phyloP scores from a whole-genome alignment of 1,140 invertebrate genomes.

The Pseudachorutes palmiensis region DNA sequence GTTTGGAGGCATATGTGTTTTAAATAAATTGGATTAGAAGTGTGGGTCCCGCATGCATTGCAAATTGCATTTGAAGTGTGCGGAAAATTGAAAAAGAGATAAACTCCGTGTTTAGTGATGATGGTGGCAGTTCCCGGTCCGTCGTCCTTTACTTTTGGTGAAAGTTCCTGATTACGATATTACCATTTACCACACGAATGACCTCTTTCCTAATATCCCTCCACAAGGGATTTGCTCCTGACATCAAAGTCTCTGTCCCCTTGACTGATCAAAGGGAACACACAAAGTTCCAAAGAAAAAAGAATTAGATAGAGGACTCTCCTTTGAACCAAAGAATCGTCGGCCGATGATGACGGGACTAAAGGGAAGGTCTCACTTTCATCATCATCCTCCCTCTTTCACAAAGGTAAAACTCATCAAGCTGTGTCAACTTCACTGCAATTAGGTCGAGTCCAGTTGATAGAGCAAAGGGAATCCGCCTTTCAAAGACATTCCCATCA shows the following conservation, averaged over 20 bases:
- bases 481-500: too few relatives aligned
- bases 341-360: neutral
- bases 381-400: neutral
- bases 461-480: neutral
- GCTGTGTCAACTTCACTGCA: neutral
- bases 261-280: slow-evolving; percentile 34
- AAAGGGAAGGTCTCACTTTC: neutral
- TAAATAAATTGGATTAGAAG: too few relatives aligned
- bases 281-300: slow-evolving; percentile 15
- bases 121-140: too few relatives aligned
- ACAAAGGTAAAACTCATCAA: slow-evolving; percentile 12
- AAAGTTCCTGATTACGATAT: slow-evolving; percentile 32
- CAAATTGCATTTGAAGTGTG: too few relatives aligned
- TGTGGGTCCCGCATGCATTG: too few relatives aligned
- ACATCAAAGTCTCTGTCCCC: slow-evolving; percentile 33
- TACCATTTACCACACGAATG: slow-evolving; percentile 36
- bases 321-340: slow-evolving; percentile 7
- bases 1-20: too few relatives aligned
- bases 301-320: slow-evolving; percentile 8
- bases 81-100: too few relatives aligned
- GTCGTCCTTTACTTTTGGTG: too few relatives aligned
- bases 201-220: slow-evolving; percentile 35
- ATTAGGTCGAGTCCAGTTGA: slow-evolving; percentile 3
- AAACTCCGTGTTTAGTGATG: too few relatives aligned
- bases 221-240: slow-evolving; percentile 22